Base-by-base conservation (phyloP, 2,113 vertebrate genomes). In the Pyrgilauda ruficollis region DNA sequence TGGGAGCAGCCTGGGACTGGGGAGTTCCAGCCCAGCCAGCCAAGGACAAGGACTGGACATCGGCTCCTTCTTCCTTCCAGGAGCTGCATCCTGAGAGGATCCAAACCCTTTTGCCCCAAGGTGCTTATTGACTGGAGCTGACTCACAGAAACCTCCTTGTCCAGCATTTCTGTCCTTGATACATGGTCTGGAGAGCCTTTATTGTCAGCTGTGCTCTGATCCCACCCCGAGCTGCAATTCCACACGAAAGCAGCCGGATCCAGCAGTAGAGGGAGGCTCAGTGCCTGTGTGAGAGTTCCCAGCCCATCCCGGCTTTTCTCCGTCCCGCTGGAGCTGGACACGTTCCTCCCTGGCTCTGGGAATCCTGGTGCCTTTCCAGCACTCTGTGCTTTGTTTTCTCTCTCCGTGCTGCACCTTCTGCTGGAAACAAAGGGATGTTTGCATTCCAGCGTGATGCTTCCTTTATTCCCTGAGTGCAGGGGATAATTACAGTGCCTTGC, bases 351-450 rank as follows among this genome's bases (percentile, higher is more conserved):
- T 53, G 66, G n/a, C 70, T 70, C 43, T 59, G 75, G 58, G 66
- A 58, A n/a, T 39, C 39, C 52, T 24, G 23, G 20, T 70, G 86
- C 56, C 69, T 94, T 84, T 63, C 52, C 67, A 72, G 72, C 43
- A 33, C 13, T 52, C 39, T 16, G 58, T 79, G 66, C 44, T 73
- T 72, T 41, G 74, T 72, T 85, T 91, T 33, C 63, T 85, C 67
- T 89, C 84, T 44, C 67, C 11, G 15, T 33, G 41, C 91, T 92
- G 66, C 67, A 62, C 66, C 74, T 89, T 79, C 43, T 1, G 0
- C 22, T 83, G 84, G 74, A 94, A 91, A 89, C 90, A 94, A 93
- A 87, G 59, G 59, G 31, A 62, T 47, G 78, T 80, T 96, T 91
- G 53, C 62, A 46, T 82, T 93, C 72, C 77, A 3, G 50, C 58